Evolutionary conservation across 2,888 invertebrate species (phyloP).

Genomic region (Silvanus unidentatus): DNA sequence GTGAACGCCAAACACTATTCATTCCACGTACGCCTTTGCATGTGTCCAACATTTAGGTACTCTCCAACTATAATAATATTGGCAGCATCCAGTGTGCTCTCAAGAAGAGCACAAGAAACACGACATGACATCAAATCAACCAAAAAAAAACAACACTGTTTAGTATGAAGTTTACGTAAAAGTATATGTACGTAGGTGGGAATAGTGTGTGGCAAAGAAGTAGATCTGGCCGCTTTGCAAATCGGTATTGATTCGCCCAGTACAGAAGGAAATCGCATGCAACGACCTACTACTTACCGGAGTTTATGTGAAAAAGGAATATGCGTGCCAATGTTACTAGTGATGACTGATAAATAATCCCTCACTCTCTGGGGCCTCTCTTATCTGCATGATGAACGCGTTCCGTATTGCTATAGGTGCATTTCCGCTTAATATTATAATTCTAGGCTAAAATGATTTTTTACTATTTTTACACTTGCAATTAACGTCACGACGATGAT

Average conservation of each 20-base stretch:
- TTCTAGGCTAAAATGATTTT: slow-evolving; percentile 1
- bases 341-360: slow-evolving; percentile 18
- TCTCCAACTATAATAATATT: too few relatives aligned
- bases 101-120: background rate
- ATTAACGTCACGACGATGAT: too few relatives aligned
- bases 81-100: background rate
- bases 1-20: slow-evolving; percentile 18
- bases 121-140: slow-evolving; percentile 10
- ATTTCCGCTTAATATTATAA: slow-evolving; percentile 11
- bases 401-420: slow-evolving; percentile 4
- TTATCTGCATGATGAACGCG: slow-evolving; percentile 23
- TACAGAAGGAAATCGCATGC: slow-evolving; percentile 15
- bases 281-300: slow-evolving; percentile 3
- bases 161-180: background rate
- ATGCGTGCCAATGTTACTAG: slow-evolving; percentile 19
- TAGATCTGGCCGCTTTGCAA: slow-evolving; percentile 11
- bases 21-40: slow-evolving; percentile 21
- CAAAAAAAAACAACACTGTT: background rate
- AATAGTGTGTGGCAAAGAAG: slow-evolving; percentile 1
- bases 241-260: slow-evolving; percentile 19
- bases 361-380: slow-evolving; percentile 12
- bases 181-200: slow-evolving; percentile 5
- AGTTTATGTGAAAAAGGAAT: background rate
- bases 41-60: slow-evolving; percentile 23
- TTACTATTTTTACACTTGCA: too few relatives aligned